Base-by-base conservation (phyloP, 2,797 vertebrate species). In the Danio tinwini region DNA sequence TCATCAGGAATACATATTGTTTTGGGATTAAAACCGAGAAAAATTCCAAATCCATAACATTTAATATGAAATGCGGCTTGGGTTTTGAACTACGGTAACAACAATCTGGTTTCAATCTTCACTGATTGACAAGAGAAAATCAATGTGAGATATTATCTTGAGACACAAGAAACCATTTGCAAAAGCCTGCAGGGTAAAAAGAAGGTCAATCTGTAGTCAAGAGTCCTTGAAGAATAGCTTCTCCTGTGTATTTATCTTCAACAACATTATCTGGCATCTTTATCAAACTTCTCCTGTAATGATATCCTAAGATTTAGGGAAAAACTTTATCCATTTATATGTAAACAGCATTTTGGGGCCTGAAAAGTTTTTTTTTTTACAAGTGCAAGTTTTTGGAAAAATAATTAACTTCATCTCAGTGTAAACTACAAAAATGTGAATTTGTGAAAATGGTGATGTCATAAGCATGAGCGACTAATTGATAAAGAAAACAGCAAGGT, bases 1-100 rank as follows among this genome's bases (percentile, higher is more conserved):
- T 82, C 81, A 84, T 88, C 80, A 78, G 83, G 74, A 64, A 56
- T 82, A 82, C 50, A 61, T 76, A 75, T 69, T 45, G 52, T 71
- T 71, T 76, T 69, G 47, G 49, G 39, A 70, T 74, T 74, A 74
- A 50, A 59, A 77, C 49, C 40, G 64, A 44, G 3, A 74, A 71
- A 81, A 63, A 52, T 61, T 45, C 40, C 16, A 62, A 44, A 19
- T 29, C 21, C 78, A 52, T 59, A 29, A 76, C 19, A 76, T 61
- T 59, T 69, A 49, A 59, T 37, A 40, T 55, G 59, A 37, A 29
- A 29, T 29, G 5, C 44, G 37, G 47, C 50, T 62, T 19, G 47
- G 58, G 49, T 11, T 65, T 37, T 37, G 21, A 82, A 42, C 76
- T 67, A 72, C 61, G 65, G 47, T 59, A 45, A 49, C 29, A 47